Evolutionary conservation across 2,888 invertebrate species (phyloP).

Genomic region (Leptothorax acervorum): DNA sequence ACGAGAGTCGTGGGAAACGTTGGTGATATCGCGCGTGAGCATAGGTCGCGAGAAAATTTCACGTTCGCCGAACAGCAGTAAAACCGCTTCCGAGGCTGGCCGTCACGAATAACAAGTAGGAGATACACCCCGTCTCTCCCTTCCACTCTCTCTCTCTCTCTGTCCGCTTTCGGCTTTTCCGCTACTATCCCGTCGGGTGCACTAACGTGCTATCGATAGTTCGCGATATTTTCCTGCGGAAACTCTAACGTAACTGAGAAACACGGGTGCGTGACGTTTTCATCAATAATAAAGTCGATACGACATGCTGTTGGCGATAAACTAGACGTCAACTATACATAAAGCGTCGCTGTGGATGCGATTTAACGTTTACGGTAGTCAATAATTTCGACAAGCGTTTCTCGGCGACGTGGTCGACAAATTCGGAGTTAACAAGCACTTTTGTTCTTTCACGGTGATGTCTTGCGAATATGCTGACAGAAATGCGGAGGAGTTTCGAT

Average conservation of each 20-base stretch:
- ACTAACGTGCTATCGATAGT: constrained; percentile 43
- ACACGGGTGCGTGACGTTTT: constrained; percentile 25
- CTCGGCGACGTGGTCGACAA: constrained; percentile 24
- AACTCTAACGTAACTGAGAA: constrained; percentile 31
- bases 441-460: not conserved
- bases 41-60: constrained; percentile 50
- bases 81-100: constrained; percentile 25
- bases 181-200: constrained; percentile 40
- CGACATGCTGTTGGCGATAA: constrained; percentile 25
- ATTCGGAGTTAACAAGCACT: not conserved
- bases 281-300: constrained; percentile 18
- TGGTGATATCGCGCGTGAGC: constrained; percentile 30
- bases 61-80: constrained; percentile 42
- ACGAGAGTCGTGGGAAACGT: constrained; percentile 54
- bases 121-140: not conserved
- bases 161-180: constrained; percentile 48
- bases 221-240: constrained; percentile 21
- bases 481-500: constrained; percentile 9
- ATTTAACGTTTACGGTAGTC: constrained; percentile 22
- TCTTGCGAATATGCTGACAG: constrained; percentile 16
- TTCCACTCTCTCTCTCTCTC: not conserved
- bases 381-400: constrained; percentile 40
- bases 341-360: not conserved
- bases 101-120: constrained; percentile 45
- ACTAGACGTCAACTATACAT: constrained; percentile 18